These are phyloP conservation scores for Cottus gobio DNA, from an alignment of 2,113 vertebrate genomes.

Conservation along the genomic window DNA sequence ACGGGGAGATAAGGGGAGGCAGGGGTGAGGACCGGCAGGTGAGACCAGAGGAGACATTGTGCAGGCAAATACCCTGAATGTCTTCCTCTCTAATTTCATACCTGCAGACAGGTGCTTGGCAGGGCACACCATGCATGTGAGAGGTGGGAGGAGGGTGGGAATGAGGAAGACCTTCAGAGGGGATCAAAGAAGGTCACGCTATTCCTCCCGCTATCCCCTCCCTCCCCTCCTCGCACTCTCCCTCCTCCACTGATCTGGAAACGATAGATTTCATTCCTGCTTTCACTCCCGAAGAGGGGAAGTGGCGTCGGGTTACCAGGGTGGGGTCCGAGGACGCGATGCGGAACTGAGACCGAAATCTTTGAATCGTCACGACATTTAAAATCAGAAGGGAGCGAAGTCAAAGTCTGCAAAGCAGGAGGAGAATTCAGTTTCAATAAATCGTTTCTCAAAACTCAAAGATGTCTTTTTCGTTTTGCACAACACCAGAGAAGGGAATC, in stretches of 20 bases:
- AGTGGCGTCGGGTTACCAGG: conserved; percentile 67
- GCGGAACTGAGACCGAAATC: conserved; percentile 58
- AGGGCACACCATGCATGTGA: conserved; percentile 51
- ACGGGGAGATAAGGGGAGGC: conserved; percentile 47
- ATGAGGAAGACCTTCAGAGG: conserved; percentile 67
- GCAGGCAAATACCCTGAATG: conserved; percentile 41
- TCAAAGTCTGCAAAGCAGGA: background rate
- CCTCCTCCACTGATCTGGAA: conserved; percentile 77
- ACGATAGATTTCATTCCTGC: conserved; percentile 79
- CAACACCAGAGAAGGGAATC: background rate
- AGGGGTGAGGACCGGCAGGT: conserved; percentile 43
- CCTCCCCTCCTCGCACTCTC: background rate
- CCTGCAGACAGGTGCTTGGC: conserved; percentile 83
- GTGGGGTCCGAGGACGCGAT: conserved; percentile 52
- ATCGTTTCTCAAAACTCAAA: background rate
- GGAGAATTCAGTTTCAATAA: background rate
- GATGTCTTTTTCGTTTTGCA: background rate
- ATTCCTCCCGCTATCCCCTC: conserved; percentile 24
- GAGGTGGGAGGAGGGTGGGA: conserved; percentile 46
- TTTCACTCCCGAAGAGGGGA: conserved; percentile 68
- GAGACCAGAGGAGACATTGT: conserved; percentile 49
- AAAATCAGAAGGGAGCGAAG: background rate
- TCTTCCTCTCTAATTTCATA: conserved; percentile 74
- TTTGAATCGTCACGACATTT: conserved; percentile 1
- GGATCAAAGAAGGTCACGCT: conserved; percentile 78